Evolutionary conservation across 2,113 vertebrate genomes (phyloP).

Genomic region (Condylura cristata): DNA sequence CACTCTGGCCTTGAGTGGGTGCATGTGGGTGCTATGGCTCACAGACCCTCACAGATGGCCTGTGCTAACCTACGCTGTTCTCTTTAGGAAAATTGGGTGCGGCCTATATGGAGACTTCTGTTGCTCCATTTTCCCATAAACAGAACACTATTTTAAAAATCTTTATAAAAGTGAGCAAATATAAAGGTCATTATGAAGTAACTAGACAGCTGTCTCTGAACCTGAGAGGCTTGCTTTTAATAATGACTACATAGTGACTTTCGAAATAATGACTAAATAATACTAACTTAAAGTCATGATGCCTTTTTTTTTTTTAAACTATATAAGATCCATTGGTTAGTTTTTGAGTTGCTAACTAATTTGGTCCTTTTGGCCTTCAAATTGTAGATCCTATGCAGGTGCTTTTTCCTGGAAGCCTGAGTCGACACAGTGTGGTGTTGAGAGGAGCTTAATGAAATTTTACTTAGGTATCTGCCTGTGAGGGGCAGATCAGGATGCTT

Average conservation of each 20-base stretch:
- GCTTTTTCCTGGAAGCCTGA: not conserved
- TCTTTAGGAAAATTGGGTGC: not conserved
- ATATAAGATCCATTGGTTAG: not conserved
- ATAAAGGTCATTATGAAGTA: not conserved
- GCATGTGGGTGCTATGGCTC: not conserved
- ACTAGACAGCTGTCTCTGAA: not conserved
- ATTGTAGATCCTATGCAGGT: not conserved
- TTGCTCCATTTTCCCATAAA: not conserved
- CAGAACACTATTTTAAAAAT: not conserved
- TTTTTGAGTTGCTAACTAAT: not conserved
- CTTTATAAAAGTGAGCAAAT: not conserved
- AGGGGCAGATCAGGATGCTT: rapidly evolving
- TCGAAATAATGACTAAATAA: not conserved
- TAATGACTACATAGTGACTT: too few species aligned
- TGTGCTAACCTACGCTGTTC: not conserved
- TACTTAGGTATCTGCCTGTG: rapidly evolving
- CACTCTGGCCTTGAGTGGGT: not conserved
- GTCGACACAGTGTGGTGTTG: not conserved
- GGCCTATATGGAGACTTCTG: not conserved
- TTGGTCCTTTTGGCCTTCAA: not conserved
- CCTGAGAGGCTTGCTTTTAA: not conserved
- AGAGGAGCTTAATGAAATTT: not conserved
- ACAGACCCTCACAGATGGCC: not conserved
- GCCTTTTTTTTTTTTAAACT: not conserved
- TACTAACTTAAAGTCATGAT: not conserved